A percentile compares a stretch with the other conserved stretches of the same genome.
phyloP scores from a whole-genome alignment of 2,797 vertebrate species.

The Notolepis coatsorum region DNA sequence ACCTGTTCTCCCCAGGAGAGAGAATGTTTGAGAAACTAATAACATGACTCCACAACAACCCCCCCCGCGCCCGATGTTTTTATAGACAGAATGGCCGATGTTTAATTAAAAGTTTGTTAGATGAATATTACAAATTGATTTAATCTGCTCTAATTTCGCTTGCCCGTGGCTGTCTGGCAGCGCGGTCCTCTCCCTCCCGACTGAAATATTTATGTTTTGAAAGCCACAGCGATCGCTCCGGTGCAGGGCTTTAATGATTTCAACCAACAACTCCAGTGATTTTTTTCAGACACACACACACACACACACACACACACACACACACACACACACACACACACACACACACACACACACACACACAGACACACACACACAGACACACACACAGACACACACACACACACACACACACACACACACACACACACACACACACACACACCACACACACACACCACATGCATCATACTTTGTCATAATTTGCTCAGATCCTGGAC shows the following conservation, averaged over 20 bases:
- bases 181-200: constrained; percentile 25
- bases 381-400: too few relatives aligned
- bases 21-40: constrained; percentile 77
- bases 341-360: too few relatives aligned
- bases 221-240: constrained; percentile 53
- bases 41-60: constrained; percentile 71
- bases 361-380: too few relatives aligned
- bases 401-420: too few relatives aligned
- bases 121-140: constrained; percentile 84
- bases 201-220: constrained; percentile 65
- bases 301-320: too few relatives aligned
- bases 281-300: too few relatives aligned
- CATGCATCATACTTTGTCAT: constrained; percentile 56
- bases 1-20: constrained; percentile 70
- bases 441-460: too few relatives aligned
- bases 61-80: constrained; percentile 67
- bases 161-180: constrained; percentile 59
- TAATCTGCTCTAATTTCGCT: constrained; percentile 60
- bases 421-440: too few relatives aligned
- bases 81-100: constrained; percentile 71
- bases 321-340: too few relatives aligned
- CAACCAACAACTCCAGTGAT: constrained; percentile 55
- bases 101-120: constrained; percentile 79
- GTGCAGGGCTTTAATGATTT: constrained; percentile 59
- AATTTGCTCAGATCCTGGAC: constrained; percentile 49